Evolutionary conservation across 2,797 vertebrate species (phyloP).

Genomic region (Propithecus deckenii): DNA sequence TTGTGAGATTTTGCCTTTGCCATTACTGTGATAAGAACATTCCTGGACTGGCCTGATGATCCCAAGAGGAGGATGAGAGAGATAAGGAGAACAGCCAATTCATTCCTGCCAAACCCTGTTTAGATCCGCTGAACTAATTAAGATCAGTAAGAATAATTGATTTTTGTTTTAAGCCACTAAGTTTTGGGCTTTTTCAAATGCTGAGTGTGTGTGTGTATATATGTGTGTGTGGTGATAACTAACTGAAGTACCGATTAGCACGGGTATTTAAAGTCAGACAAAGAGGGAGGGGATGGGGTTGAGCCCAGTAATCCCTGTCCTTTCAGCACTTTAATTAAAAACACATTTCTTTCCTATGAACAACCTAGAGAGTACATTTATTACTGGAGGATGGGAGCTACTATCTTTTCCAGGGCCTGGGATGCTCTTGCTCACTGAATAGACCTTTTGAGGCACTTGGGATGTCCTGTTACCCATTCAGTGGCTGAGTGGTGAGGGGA

Average conservation of each 20-base stretch:
- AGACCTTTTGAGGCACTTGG: too few species aligned
- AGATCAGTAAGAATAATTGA: not conserved
- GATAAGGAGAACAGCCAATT: not conserved
- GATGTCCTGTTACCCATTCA: too few species aligned
- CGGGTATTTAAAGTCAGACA: not conserved
- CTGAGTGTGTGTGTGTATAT: not conserved
- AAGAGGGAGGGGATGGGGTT: not conserved
- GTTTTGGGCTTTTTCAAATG: not conserved
- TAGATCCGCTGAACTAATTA: not conserved
- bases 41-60: not conserved
- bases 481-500: not conserved
- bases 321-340: not conserved
- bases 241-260: not conserved
- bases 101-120: not conserved
- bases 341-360: not conserved
- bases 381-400: not conserved
- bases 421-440: too few species aligned
- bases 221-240: not conserved
- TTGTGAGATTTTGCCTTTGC: not conserved
- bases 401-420: not conserved
- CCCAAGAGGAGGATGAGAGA: not conserved
- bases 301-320: not conserved
- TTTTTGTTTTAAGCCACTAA: slow-evolving; percentile 7
- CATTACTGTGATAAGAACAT: not conserved
- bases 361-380: not conserved